A percentile compares a stretch with the other conserved stretches of the same genome.
phyloP scores from a whole-genome alignment of 2,888 invertebrate genomes.

The Athalia circularis region DNA sequence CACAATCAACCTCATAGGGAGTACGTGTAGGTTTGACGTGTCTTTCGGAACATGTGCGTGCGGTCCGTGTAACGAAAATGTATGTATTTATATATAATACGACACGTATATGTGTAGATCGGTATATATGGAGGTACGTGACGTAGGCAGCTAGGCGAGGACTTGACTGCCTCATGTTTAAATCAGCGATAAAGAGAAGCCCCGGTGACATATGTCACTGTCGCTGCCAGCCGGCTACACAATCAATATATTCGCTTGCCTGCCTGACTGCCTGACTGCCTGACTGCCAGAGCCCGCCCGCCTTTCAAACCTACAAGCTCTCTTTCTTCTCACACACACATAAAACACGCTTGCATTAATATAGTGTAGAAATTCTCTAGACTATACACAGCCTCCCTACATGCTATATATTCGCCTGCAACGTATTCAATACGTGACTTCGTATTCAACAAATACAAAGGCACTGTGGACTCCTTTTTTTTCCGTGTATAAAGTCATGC shows the following conservation, averaged over 20 bases:
- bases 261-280: conserved; percentile 57
- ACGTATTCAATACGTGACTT: conserved; percentile 73
- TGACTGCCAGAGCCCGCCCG: conserved; percentile 54
- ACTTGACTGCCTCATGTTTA: conserved; percentile 73
- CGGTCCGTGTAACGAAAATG: not conserved
- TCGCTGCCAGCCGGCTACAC: conserved; percentile 74
- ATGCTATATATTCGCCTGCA: conserved; percentile 54
- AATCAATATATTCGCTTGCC: conserved; percentile 72
- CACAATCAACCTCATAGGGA: too few species aligned
- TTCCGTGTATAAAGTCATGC: not conserved
- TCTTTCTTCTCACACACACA: conserved; percentile 56
- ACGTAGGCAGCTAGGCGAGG: conserved; percentile 62
- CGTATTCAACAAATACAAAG: conserved; percentile 58
- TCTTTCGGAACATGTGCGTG: not conserved
- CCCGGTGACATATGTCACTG: conserved; percentile 74
- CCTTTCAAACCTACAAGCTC: conserved; percentile 57
- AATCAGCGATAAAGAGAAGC: conserved; percentile 74
- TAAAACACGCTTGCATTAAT: conserved; percentile 39
- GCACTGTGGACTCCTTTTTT: not conserved
- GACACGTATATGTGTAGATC: not conserved
- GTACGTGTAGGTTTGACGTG: too few species aligned
- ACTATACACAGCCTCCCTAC: conserved; percentile 56
- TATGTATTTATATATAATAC: not conserved
- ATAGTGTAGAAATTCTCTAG: not conserved
- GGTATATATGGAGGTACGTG: conserved; percentile 12